These are phyloP conservation scores for Pogonophryne albipinna DNA, from an alignment of 2,797 vertebrate species.

Conservation along the genomic window DNA sequence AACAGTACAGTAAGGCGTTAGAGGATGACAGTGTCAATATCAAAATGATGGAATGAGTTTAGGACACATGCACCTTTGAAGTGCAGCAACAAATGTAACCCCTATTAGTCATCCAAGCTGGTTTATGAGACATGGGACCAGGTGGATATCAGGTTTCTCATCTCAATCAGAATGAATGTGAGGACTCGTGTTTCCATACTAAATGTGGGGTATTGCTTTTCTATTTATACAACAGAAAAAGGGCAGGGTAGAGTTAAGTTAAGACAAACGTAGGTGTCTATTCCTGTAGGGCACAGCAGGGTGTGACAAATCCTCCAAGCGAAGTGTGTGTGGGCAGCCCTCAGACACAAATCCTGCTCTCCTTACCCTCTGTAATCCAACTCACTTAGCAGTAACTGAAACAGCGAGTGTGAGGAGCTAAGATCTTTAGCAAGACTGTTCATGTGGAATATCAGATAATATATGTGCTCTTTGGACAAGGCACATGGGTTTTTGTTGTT, in stretches of 20 bases:
- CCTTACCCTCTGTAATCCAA: slow-evolving; percentile 19
- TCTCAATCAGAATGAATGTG: slow-evolving; percentile 44
- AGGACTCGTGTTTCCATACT: slow-evolving; percentile 61
- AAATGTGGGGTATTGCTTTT: slow-evolving; percentile 61
- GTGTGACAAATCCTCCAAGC: slow-evolving; percentile 45
- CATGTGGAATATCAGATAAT: slow-evolving; percentile 12
- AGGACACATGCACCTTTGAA: slow-evolving; percentile 28
- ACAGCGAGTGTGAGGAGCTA: background rate
- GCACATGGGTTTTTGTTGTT: no score
- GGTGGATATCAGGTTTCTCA: slow-evolving; percentile 62
- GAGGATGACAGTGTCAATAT: slow-evolving; percentile 6
- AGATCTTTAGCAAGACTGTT: slow-evolving; percentile 8
- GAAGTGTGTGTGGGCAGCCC: slow-evolving; percentile 31
- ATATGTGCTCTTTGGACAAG: background rate
- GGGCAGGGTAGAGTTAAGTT: slow-evolving; percentile 47
- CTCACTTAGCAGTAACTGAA: slow-evolving; percentile 22
- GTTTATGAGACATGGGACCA: slow-evolving; percentile 38
- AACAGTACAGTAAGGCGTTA: slow-evolving; percentile 1
- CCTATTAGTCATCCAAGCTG: slow-evolving; percentile 41
- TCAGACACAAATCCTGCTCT: slow-evolving; percentile 37
- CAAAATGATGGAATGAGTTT: background rate
- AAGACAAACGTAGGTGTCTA: slow-evolving; percentile 66
- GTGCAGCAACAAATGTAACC: slow-evolving; percentile 41
- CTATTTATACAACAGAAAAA: slow-evolving; percentile 72
- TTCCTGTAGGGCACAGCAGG: slow-evolving; percentile 51